These are phyloP conservation scores for Serilophus lunatus DNA, from an alignment of 2,113 vertebrate species.

Conservation along the genomic window DNA sequence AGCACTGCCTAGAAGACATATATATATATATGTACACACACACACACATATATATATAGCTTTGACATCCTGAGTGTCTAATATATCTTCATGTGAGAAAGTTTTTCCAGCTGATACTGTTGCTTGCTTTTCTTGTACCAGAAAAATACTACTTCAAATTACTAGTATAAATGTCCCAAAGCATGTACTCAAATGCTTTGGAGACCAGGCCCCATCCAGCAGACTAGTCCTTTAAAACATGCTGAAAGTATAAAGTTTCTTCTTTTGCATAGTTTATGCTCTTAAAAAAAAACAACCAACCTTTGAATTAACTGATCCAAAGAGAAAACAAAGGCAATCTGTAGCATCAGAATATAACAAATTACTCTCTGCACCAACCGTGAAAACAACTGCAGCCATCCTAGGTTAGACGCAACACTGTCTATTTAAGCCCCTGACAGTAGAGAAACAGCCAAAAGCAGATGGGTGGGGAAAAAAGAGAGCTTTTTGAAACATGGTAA, in stretches of 20 bases:
- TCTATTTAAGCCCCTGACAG: not conserved
- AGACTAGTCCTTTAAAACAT: not conserved
- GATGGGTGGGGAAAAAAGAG: not conserved
- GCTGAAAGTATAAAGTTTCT: not conserved
- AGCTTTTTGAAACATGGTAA: not conserved
- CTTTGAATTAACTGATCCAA: not conserved
- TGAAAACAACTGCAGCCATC: not conserved
- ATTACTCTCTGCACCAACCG: not conserved
- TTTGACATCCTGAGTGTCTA: not conserved
- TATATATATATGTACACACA: rapidly evolving
- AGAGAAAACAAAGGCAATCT: not conserved
- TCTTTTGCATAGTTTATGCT: not conserved
- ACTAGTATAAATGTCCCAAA: not conserved
- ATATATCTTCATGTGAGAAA: not conserved
- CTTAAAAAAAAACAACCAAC: no score
- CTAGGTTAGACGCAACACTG: not conserved
- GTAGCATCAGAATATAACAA: not conserved
- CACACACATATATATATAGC: rapidly evolving
- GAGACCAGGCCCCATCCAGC: not conserved
- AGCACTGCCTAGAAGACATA: not conserved
- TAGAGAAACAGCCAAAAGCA: not conserved
- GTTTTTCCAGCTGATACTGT: not conserved
- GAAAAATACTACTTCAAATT: not conserved
- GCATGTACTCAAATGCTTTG: not conserved
- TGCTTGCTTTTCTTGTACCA: not conserved